Base-by-base conservation (phyloP, 2,113 vertebrate genomes). In the Smithornis capensis region DNA sequence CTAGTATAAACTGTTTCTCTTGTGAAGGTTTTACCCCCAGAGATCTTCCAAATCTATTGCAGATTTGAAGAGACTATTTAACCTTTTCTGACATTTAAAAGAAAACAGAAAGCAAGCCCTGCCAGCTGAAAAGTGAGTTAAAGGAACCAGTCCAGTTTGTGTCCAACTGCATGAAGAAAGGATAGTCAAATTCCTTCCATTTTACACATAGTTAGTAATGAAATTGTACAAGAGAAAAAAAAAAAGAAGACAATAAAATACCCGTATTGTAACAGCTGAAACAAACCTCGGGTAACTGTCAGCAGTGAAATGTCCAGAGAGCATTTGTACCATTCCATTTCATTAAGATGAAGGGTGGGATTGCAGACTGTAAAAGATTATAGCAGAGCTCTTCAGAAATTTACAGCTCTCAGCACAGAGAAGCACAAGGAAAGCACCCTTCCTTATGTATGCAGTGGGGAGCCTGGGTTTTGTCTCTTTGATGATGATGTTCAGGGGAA, bases 21-120 rank as follows among this genome's bases (percentile, higher is more conserved):
- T 83, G 56, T 95, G 87, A 94, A 95, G 91, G 70, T 90, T 81
- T 94, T 90, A 89, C 91, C 94, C 87, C 84, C 49, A 95, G 96
- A 97, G 92, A 90, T 96, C 94, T 96, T 91, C 73, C 77, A 97
- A 98, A 97, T 97, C 79, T 96, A 63, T 94, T 96, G 69, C 92
- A 96, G 94, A 98, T 98, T 97, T 97, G 93, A 97, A 94, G 35
- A 97, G 93, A n/a, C 89, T 96, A 52, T 94, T 97, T 98, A 98
- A 98, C 95, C 95, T 98, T 98, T 97, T 95, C 92, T 98, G 98
- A 98, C 98, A 98, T 98, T 98, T 98, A 97, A 98, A 97, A 97
- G 95, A 97, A 98, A 98, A 96, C 95, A 98, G 97, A 98, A 97
- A 97, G 80, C 75, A 87, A 91, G n/a, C 9, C 52, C 81, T 97